Evolutionary conservation across 2,797 vertebrate species (phyloP).

Genomic region (Platalea minor): DNA sequence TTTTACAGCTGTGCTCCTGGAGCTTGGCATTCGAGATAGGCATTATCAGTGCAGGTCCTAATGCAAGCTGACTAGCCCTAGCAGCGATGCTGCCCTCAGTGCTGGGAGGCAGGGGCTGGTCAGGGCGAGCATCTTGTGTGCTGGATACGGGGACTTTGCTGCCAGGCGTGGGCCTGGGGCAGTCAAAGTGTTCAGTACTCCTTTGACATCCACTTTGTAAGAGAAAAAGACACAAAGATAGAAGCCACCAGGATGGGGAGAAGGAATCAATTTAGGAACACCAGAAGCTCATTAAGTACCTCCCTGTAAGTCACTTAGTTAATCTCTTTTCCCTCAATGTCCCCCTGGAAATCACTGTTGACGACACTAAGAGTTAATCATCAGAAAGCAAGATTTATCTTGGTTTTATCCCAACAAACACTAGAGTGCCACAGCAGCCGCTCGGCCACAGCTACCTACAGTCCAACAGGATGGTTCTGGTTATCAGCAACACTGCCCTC

Average conservation of each 20-base stretch:
- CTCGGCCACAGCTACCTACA: neutral
- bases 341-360: neutral
- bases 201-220: neutral
- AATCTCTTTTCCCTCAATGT: neutral
- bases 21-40: neutral
- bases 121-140: neutral
- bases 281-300: neutral
- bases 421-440: neutral
- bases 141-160: neutral
- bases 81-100: neutral
- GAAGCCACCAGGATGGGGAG: neutral
- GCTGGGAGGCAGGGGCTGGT: neutral
- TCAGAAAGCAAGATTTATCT: neutral
- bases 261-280: constrained; percentile 1
- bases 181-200: neutral
- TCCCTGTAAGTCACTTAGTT: neutral
- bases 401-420: neutral
- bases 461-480: neutral
- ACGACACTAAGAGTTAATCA: constrained; percentile 12
- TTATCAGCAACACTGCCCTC: neutral
- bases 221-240: neutral
- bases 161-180: neutral
- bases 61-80: neutral
- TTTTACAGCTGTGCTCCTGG: neutral
- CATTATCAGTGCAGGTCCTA: neutral